Percentiles rank a stretch among this genome's conserved stretches.
These are phyloP conservation scores for Pristiophorus japonicus DNA, from an alignment of 2,113 vertebrate genomes.

Conservation along the genomic window DNA sequence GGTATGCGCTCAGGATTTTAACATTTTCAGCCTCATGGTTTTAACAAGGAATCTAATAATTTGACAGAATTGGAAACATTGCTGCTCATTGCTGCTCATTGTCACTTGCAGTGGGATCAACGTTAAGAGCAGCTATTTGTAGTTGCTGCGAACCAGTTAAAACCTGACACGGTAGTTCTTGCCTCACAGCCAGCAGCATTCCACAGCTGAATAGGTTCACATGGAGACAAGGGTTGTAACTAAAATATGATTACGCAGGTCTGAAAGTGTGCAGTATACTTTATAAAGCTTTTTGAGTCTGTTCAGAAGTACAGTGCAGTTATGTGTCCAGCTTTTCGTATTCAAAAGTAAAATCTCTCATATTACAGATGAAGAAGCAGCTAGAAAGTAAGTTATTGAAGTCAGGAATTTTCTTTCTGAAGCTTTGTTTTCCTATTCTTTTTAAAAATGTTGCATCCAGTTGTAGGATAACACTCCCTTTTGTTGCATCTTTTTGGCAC, in stretches of 20 bases:
- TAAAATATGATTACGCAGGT: background rate
- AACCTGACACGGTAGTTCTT: background rate
- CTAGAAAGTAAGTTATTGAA: background rate
- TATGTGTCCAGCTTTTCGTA: background rate
- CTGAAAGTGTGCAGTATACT: background rate
- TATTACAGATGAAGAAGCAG: background rate
- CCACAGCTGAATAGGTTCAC: background rate
- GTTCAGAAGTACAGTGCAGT: constrained; percentile 13
- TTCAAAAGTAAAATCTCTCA: background rate
- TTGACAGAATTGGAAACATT: background rate
- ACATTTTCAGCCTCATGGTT: background rate
- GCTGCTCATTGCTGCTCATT: background rate
- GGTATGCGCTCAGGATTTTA: background rate
- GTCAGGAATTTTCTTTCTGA: background rate
- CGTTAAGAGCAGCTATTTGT: background rate
- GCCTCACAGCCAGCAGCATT: background rate
- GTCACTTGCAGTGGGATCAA: background rate
- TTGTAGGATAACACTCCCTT: background rate
- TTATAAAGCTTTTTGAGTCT: background rate
- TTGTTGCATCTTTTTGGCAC: constrained; percentile 7
- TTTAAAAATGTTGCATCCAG: background rate
- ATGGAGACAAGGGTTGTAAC: background rate
- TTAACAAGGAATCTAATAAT: background rate
- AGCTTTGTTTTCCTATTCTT: background rate
- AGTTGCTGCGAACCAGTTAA: background rate